These are phyloP conservation scores for Glaucidium brasilianum DNA, from an alignment of 2,113 vertebrate species.

Conservation along the genomic window DNA sequence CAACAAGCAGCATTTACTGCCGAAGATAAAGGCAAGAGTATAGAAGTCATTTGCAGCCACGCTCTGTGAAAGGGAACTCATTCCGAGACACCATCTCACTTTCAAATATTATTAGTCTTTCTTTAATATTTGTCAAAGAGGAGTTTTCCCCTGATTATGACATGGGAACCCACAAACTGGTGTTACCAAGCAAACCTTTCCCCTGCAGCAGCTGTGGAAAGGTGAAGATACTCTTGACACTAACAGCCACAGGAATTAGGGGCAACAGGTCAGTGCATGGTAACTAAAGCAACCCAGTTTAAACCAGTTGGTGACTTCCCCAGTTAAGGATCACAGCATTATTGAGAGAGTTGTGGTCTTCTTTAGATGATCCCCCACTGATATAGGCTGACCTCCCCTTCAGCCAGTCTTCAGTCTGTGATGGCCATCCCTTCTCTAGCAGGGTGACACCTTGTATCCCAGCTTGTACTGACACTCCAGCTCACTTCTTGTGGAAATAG, in stretches of 20 bases:
- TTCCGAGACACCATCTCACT: background rate
- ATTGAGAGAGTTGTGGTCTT: rapidly evolving
- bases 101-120: background rate
- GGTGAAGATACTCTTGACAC: background rate
- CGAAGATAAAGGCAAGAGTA: background rate
- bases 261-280: background rate
- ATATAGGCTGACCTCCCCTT: background rate
- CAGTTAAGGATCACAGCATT: background rate
- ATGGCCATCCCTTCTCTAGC: background rate
- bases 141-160: background rate
- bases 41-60: background rate
- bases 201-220: background rate
- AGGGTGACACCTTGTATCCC: background rate
- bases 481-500: background rate
- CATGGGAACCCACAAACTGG: background rate
- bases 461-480: background rate
- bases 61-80: background rate
- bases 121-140: background rate
- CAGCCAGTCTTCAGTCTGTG: background rate
- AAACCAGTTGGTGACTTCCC: background rate
- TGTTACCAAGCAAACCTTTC: background rate
- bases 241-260: background rate
- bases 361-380: background rate
- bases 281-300: background rate
- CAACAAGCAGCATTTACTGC: background rate